Conservation (phyloP, 2,888 invertebrate species). For the Plusia festucae region DNA sequence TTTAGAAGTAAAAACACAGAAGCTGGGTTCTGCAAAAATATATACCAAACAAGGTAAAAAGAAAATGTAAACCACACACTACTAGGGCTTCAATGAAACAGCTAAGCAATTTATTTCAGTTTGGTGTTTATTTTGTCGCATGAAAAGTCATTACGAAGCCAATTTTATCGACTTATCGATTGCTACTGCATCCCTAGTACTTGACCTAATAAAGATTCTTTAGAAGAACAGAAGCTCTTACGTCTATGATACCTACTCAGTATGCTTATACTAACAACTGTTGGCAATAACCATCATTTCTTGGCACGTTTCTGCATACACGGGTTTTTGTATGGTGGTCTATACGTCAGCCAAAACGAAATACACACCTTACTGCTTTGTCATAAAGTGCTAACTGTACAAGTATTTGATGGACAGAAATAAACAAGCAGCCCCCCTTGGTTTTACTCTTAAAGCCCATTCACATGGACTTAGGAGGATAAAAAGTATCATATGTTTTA, state of each 20-base stretch:
- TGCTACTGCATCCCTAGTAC: slow-evolving; percentile 35
- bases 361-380: background rate
- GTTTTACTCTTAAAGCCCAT: no score
- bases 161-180: slow-evolving; percentile 44
- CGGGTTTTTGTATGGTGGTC: background rate
- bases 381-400: background rate
- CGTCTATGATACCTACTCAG: background rate
- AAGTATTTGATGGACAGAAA: no score
- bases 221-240: slow-evolving; percentile 17
- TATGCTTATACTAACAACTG: background rate
- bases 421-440: no score
- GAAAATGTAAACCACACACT: background rate
- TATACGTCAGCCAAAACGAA: background rate
- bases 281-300: slow-evolving; percentile 1
- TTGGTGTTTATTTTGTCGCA: slow-evolving; percentile 8
- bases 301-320: slow-evolving; percentile 3
- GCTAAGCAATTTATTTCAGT: slow-evolving; percentile 41
- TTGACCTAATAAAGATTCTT: slow-evolving; percentile 41
- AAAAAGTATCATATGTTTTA: no score
- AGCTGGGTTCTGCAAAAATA: background rate
- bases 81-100: slow-evolving; percentile 37
- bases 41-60: background rate
- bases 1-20: background rate
- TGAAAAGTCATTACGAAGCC: slow-evolving; percentile 37
- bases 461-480: no score